Evolutionary conservation across 2,888 invertebrate species (phyloP), one percentile per base, ranked within the genome.

Genomic region (Stenolophus ochropezus): DNA sequence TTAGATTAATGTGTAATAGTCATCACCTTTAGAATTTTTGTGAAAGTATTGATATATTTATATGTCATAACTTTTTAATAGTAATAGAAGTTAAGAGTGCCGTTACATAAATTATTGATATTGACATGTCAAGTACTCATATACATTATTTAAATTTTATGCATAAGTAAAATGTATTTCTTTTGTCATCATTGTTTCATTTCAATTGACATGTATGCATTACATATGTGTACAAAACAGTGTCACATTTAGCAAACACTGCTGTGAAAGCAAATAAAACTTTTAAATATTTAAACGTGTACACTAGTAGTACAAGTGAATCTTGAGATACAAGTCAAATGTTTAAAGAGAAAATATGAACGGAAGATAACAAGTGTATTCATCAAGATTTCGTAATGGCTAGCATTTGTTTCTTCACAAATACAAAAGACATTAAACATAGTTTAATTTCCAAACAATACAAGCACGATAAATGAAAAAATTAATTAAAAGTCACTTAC

Each of bases 401-500:
- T 14, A 61, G 25, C 61, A 25, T 61, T 61, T 23, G 61, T 61
- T 25, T 25, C 23, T 25, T 4, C n/a, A 23, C 25, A 61, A 61
- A 25, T 23, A 5, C 11, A 25, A n/a, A 61, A 23, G 61, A 61
- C 61, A 61, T 61, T 61, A 61, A 25, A 61, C 21, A 23, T 23
- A 61, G 61, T 61, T 61, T 61, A 61, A 27, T 23, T 42, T 69
- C 20, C 16, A 33, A 18, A 33, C 65, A 69, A 69, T 69, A 16
- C 18, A 69, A 69, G 33, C 14, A 69, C 65, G 6, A 69, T 69
- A 69, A 69, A 69, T 69, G 27, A 18, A 69, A 69, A 23, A 69
- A 33, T 69, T 69, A 69, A 69, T 69, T 69, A 69, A 69, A 69
- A 69, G 18, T 2, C 18, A 69, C 14, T 69, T 69, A 69, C 33